Evolutionary conservation across 1,140 invertebrate genomes (phyloP).

Genomic region (Pseudachorutes palmiensis): DNA sequence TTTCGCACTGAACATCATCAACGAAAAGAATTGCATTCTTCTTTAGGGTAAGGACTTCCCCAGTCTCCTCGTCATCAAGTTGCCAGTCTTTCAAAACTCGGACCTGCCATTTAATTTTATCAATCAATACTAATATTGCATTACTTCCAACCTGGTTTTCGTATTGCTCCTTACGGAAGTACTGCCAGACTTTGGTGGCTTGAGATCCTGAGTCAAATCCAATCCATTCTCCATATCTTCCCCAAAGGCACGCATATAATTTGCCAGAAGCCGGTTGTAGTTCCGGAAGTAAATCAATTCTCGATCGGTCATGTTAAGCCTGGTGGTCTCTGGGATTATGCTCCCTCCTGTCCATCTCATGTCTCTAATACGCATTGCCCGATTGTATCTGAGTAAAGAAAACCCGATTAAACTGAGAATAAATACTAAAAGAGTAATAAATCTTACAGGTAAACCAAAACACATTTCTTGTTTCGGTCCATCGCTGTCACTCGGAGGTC

Average conservation of each 20-base stretch:
- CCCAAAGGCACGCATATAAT: constrained; percentile 81
- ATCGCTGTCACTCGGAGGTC: constrained; percentile 73
- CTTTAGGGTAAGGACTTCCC: constrained; percentile 74
- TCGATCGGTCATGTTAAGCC: constrained; percentile 65
- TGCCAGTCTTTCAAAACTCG: constrained; percentile 81
- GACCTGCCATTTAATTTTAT: constrained; percentile 50
- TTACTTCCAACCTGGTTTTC: background rate
- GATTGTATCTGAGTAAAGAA: constrained; percentile 53
- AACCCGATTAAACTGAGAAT: background rate
- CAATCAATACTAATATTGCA: background rate
- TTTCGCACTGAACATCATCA: constrained; percentile 77
- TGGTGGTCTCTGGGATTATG: constrained; percentile 75
- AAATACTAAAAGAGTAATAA: background rate
- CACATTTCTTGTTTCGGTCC: constrained; percentile 79
- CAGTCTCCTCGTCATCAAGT: constrained; percentile 79
- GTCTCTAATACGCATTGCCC: constrained; percentile 67
- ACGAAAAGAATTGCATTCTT: constrained; percentile 89
- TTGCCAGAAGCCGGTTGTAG: constrained; percentile 77
- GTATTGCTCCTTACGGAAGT: background rate
- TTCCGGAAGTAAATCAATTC: constrained; percentile 80
- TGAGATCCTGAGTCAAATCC: constrained; percentile 78
- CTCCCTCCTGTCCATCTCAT: constrained; percentile 90
- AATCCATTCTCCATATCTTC: constrained; percentile 57
- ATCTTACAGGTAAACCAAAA: constrained; percentile 72
- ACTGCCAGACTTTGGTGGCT: constrained; percentile 69